Evolutionary conservation across 2,797 vertebrate species (phyloP).

Genomic region (Martes flavigula): DNA sequence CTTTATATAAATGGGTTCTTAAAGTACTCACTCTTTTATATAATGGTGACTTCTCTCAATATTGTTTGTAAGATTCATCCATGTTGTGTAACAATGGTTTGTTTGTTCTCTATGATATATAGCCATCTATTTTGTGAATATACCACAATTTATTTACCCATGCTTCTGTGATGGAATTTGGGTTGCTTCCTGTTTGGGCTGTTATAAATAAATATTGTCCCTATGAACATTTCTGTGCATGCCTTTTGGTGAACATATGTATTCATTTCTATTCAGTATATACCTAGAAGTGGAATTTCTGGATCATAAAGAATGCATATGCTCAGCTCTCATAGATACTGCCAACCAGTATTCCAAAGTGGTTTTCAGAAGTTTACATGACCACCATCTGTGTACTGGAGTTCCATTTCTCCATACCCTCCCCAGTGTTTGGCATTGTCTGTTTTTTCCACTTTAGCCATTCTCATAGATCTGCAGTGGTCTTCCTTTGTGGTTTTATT

Average conservation of each 20-base stretch:
- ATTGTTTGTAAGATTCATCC: background rate
- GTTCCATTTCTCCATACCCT: background rate
- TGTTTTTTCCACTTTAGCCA: background rate
- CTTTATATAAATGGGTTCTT: background rate
- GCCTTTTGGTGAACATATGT: background rate
- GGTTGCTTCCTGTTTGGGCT: constrained; percentile 39
- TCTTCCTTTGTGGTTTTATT: background rate
- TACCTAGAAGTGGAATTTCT: constrained; percentile 17
- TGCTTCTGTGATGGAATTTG: constrained; percentile 32
- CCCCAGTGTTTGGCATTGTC: background rate
- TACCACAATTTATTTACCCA: background rate
- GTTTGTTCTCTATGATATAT: background rate
- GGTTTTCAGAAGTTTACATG: background rate
- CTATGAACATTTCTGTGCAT: background rate
- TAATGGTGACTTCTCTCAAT: background rate
- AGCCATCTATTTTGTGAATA: background rate
- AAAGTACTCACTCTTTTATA: background rate
- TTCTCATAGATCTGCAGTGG: background rate
- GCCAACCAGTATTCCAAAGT: background rate
- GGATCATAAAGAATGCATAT: background rate
- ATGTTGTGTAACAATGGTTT: background rate
- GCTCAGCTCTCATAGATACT: background rate
- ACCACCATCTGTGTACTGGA: background rate
- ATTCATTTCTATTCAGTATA: background rate
- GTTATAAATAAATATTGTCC: constrained; percentile 39